These are phyloP conservation scores for Rhopalosiphum maidis DNA, from an alignment of 1,140 invertebrate species.

Conservation along the genomic window DNA sequence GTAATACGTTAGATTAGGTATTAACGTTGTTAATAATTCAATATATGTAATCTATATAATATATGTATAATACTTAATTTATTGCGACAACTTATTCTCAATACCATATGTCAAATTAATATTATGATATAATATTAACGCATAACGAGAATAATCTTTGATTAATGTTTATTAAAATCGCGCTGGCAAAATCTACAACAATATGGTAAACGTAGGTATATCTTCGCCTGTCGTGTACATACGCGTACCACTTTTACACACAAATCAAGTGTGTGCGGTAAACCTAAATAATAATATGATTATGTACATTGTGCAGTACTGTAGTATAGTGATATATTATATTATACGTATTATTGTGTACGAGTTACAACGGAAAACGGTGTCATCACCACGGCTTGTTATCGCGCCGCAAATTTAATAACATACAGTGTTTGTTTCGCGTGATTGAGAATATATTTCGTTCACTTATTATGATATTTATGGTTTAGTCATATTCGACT, in stretches of 20 bases:
- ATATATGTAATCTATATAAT: not conserved
- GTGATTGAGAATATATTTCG: not conserved
- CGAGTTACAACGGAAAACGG: not conserved
- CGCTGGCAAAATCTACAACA: not conserved
- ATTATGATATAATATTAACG: not conserved
- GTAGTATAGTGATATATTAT: not conserved
- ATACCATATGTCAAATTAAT: not conserved
- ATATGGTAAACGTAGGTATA: not conserved
- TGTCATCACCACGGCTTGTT: not conserved
- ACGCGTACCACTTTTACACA: not conserved
- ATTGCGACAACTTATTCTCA: no score
- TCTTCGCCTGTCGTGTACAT: not conserved
- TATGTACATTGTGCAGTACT: no score
- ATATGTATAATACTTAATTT: no score
- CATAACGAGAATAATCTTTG: not conserved
- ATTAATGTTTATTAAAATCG: not conserved
- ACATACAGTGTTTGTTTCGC: not conserved
- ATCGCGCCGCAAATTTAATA: not conserved
- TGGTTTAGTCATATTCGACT: not conserved
- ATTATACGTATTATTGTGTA: not conserved
- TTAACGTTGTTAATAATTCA: not conserved
- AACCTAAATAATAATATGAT: not conserved
- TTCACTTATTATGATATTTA: not conserved
- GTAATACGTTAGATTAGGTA: not conserved
- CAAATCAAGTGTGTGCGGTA: not conserved